Conservation (phyloP, 1,140 invertebrate species). For the Brachystomella parvula region DNA sequence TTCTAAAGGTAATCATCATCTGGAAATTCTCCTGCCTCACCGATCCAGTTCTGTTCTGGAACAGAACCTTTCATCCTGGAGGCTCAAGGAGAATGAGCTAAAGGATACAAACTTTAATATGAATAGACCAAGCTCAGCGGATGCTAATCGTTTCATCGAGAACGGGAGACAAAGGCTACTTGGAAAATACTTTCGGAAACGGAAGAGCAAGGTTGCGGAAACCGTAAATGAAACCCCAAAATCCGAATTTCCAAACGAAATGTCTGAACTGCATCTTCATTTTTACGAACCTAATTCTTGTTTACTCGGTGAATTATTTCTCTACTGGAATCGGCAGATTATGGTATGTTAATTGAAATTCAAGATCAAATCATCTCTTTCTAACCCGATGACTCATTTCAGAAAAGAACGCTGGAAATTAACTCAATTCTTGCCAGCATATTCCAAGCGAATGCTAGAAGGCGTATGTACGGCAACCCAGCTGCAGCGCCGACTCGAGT, state of each 20-base stretch:
- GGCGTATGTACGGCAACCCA: not conserved
- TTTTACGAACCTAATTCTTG: constrained; percentile 28
- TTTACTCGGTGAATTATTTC: constrained; percentile 30
- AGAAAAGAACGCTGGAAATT: not conserved
- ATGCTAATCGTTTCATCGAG: constrained; percentile 16
- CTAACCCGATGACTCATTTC: not conserved
- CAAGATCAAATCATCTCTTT: not conserved
- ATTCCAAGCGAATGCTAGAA: constrained; percentile 7
- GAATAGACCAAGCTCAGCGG: constrained; percentile 17
- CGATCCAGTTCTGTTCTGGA: constrained; percentile 16
- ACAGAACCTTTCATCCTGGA: constrained; percentile 10
- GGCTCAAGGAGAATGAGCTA: not conserved
- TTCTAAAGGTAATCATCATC: not conserved
- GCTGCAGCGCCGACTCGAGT: too few species aligned
- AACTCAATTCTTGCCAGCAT: not conserved
- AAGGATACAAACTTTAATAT: not conserved
- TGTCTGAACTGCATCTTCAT: constrained; percentile 20
- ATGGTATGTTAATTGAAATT: constrained; percentile 20
- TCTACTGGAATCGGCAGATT: constrained; percentile 28
- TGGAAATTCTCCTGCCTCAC: not conserved
- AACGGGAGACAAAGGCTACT: constrained; percentile 16
- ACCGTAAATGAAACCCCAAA: constrained; percentile 5
- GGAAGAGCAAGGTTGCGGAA: too few species aligned
- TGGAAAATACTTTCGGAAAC: constrained; percentile 5
- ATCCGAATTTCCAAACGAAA: not conserved